A percentile compares a stretch with the other conserved stretches of the same genome.
These are phyloP conservation scores for Aradus depressus DNA, from an alignment of 2,888 invertebrate species.

Conservation along the genomic window DNA sequence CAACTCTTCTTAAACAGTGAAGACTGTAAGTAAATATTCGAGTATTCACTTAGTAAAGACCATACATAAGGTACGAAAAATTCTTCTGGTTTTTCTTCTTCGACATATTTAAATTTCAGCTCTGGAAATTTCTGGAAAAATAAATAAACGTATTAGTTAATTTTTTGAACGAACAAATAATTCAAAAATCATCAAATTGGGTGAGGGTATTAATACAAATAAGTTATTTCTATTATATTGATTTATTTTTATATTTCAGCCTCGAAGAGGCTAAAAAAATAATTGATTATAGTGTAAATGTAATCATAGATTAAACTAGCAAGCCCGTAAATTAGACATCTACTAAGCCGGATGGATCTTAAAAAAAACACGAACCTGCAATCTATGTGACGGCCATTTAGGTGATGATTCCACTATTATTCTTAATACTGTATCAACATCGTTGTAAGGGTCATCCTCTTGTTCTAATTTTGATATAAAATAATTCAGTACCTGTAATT, in stretches of 20 bases:
- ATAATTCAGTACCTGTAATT: slow-evolving; percentile 50
- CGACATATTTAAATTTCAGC: slow-evolving; percentile 96
- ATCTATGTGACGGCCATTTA: slow-evolving; percentile 86
- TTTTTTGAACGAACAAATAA: too few relatives aligned
- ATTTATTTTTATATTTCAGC: too few relatives aligned
- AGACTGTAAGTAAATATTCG: slow-evolving; percentile 46
- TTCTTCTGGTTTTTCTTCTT: slow-evolving; percentile 96
- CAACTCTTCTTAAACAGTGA: too few relatives aligned
- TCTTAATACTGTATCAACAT: slow-evolving; percentile 75
- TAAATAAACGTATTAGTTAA: too few relatives aligned
- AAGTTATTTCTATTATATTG: too few relatives aligned
- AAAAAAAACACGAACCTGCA: slow-evolving; percentile 53
- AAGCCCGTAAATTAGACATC: too few relatives aligned
- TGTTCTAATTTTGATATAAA: slow-evolving; percentile 54
- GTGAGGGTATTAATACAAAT: too few relatives aligned
- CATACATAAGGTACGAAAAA: slow-evolving; percentile 99
- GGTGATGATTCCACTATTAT: slow-evolving; percentile 84
- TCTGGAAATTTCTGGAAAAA: slow-evolving; percentile 88
- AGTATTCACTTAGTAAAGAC: slow-evolving; percentile 62
- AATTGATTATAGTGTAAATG: too few relatives aligned
- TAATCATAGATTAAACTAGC: too few relatives aligned
- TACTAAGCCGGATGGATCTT: too few relatives aligned
- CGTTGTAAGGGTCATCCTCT: slow-evolving; percentile 48
- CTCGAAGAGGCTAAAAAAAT: too few relatives aligned
- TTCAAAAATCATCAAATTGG: too few relatives aligned